These are phyloP conservation scores for Zoanthus sansibaricus DNA, from an alignment of 92 coral and sea anemone genomes.

Conservation along the genomic window DNA sequence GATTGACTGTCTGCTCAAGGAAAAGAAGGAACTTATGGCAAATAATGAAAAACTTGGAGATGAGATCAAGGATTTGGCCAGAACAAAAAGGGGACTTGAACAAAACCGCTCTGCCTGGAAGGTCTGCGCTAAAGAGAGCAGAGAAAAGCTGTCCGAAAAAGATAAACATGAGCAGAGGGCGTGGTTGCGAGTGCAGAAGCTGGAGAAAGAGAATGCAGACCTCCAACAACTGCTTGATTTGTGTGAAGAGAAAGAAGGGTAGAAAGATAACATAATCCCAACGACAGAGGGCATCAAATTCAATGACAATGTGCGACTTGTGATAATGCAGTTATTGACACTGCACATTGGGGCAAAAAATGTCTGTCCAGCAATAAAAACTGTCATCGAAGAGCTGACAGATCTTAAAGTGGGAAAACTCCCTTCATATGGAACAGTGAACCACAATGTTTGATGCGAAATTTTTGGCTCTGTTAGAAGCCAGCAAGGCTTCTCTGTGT, in stretches of 20 bases:
- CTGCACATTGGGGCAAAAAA: constrained; percentile 18
- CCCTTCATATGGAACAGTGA: constrained; percentile 19
- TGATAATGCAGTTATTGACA: constrained; percentile 13
- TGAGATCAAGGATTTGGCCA: constrained; percentile 22
- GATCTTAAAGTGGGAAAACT: constrained; percentile 9
- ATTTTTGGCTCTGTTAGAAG: constrained; percentile 15
- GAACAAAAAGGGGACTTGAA: constrained; percentile 27
- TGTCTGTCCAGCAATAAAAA: constrained; percentile 26
- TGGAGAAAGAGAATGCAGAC: constrained; percentile 25
- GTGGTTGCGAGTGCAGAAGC: constrained; percentile 23
- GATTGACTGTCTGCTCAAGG: too few relatives aligned
- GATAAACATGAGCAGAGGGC: constrained; percentile 22
- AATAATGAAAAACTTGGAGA: constrained; percentile 24
- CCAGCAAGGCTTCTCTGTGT: constrained; percentile 20
- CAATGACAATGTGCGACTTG: constrained; percentile 25
- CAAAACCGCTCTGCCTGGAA: constrained; percentile 26
- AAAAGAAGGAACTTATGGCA: too few relatives aligned
- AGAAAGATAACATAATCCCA: constrained; percentile 24
- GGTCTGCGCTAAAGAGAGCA: constrained; percentile 5
- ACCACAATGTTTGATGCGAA: constrained; percentile 10
- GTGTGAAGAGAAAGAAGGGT: constrained; percentile 15
- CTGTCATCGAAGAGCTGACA: constrained; percentile 21
- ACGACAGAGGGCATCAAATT: constrained; percentile 8
- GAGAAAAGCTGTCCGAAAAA: constrained; percentile 26
- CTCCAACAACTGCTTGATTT: constrained; percentile 35